Percentiles rank a stretch among this genome's conserved stretches.
Conservation (phyloP, 2,888 invertebrate species). For the Tholera decimalis region DNA sequence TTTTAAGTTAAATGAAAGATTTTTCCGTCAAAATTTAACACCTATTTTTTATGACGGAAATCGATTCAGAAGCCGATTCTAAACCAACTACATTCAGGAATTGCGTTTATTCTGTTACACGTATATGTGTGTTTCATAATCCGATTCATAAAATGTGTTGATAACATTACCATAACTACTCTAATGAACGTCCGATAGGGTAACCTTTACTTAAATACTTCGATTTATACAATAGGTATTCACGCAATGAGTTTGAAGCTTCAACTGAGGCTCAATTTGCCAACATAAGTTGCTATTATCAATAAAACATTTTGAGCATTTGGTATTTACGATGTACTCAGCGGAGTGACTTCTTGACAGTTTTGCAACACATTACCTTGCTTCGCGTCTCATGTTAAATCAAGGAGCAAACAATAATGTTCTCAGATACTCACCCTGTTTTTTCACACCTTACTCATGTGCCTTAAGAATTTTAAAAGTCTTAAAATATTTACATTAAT, state of each 20-base stretch:
- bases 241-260: conserved; percentile 20
- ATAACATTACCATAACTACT: conserved; percentile 48
- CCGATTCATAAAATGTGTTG: conserved; percentile 47
- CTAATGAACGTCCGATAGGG: conserved; percentile 17
- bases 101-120: too few relatives aligned
- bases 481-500: conserved; percentile 27
- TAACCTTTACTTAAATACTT: conserved; percentile 44
- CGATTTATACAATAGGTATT: conserved; percentile 45
- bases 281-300: conserved; percentile 46
- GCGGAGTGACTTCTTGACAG: conserved; percentile 70
- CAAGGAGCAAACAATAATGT: conserved; percentile 66
- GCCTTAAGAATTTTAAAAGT: conserved; percentile 38
- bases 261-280: conserved; percentile 33
- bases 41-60: too few relatives aligned
- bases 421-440: conserved; percentile 43
- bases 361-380: conserved; percentile 73
- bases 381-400: conserved; percentile 58
- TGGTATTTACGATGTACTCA: conserved; percentile 66
- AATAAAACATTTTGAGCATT: conserved; percentile 60
- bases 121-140: conserved; percentile 31
- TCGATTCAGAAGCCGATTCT: too few relatives aligned
- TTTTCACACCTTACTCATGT: conserved; percentile 64
- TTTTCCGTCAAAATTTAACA: too few relatives aligned
- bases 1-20: too few relatives aligned
- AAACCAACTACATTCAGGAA: too few relatives aligned